These are phyloP conservation scores for Molothrus aeneus DNA, from an alignment of 2,797 vertebrate genomes.

Conservation along the genomic window DNA sequence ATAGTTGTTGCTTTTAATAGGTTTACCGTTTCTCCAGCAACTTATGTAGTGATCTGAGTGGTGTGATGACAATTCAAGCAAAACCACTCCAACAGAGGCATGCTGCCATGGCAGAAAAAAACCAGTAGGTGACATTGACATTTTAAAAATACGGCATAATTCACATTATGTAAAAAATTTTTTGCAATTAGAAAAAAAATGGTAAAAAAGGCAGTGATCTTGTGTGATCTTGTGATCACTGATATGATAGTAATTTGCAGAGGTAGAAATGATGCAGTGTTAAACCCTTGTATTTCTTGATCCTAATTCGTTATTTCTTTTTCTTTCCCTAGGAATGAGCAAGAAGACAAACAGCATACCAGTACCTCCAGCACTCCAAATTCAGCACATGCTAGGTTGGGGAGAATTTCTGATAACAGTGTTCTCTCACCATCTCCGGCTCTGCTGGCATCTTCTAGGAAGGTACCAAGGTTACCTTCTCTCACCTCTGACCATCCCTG, in stretches of 20 bases:
- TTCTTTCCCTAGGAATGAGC: conserved; percentile 72
- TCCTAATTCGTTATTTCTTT: not conserved
- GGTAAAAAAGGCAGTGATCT: not conserved
- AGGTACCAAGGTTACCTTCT: conserved; percentile 74
- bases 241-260: not conserved
- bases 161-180: not conserved
- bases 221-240: not conserved
- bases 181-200: not conserved
- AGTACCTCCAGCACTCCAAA: not conserved
- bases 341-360: conserved; percentile 67
- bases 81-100: conserved; percentile 85
- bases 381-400: conserved; percentile 25
- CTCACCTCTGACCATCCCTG: conserved; percentile 73
- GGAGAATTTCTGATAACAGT: conserved; percentile 47
- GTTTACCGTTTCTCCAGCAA: conserved; percentile 72
- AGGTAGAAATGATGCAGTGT: not conserved
- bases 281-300: not conserved
- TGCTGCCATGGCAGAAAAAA: conserved; percentile 67
- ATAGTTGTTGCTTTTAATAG: conserved; percentile 57
- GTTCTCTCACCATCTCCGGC: conserved; percentile 57
- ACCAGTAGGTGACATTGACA: conserved; percentile 71
- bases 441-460: conserved; percentile 62
- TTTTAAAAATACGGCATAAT: not conserved
- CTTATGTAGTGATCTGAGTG: conserved; percentile 78
- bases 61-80: conserved; percentile 87